Evolutionary conservation across 35 echinoderm and acorn worm genomes (phyloP), one percentile per base, ranked within the genome.

Genomic region (Antedon bifida): DNA sequence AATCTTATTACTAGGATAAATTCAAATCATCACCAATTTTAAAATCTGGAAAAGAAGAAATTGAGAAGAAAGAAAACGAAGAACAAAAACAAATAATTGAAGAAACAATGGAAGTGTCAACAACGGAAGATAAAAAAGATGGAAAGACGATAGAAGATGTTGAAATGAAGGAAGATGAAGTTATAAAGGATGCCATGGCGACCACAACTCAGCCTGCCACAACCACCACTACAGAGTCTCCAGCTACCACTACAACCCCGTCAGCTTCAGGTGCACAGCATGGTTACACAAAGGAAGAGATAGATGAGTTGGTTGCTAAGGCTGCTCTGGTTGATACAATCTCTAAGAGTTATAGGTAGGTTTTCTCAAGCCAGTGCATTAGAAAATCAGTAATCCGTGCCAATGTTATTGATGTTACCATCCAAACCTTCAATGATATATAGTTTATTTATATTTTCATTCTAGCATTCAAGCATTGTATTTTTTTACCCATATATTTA

Each of bases 161-260:
- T 30, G 77, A 78, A 78, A 34, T 33, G 77, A 34, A 78, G 77
- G 77, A 78, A 31, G 74, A 75, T 64, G 26, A 29, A 78, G 32
- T 33, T 32, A 4, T 11, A 19, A 33, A 34, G 77, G 34, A 1
- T 30, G 77, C 30, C 16, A 34, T 8, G 21, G 19, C 17, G 0
- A 33, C 30, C 5, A 30, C 26, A 78, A 34, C 34, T 30, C 30
- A 78, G 34, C 29, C 77, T 32, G 33, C 32, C 5, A 34, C 34
- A 1, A 78, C n/a, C 21, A 78, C 30, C 77, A 78, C 16, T 4
- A 33, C 77, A 1, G 77, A 78, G 5, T 34, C 77, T 7, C 14
- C 77, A 1, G 78, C 31, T 10, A 30, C 23, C 26, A 80, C 31
- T 38, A 80, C 34, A 38, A 35, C 10, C 11, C 9, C 23, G 19